These are phyloP conservation scores for Aphelocoma coerulescens DNA, from an alignment of 2,113 vertebrate genomes.

Conservation along the genomic window DNA sequence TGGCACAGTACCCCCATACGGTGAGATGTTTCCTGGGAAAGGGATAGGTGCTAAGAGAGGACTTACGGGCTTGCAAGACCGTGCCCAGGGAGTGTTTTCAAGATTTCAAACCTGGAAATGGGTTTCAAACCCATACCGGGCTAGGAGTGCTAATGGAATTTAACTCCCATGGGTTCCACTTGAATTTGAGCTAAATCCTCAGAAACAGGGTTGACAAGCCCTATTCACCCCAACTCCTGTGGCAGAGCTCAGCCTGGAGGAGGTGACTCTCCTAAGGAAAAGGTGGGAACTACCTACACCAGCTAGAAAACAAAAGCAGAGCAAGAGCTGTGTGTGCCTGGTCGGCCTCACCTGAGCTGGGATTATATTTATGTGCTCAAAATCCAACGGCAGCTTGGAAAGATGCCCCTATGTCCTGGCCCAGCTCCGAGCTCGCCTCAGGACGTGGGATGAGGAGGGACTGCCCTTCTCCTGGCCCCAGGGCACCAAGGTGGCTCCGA, in stretches of 20 bases:
- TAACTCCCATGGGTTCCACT: neutral
- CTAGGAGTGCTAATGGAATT: neutral
- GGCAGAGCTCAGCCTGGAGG: neutral
- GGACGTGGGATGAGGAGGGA: fast-evolving
- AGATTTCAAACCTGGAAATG: neutral
- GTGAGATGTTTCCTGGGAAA: neutral
- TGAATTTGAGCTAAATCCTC: neutral
- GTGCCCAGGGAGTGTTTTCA: neutral
- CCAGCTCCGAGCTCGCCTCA: fast-evolving
- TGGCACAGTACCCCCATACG: neutral
- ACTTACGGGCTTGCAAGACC: neutral
- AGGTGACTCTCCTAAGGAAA: neutral
- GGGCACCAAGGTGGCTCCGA: neutral
- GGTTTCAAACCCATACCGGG: neutral
- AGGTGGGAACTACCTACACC: neutral
- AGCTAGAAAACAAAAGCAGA: neutral
- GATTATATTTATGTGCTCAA: fast-evolving
- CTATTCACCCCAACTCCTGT: neutral
- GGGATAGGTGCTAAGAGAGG: neutral
- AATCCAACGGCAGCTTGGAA: neutral
- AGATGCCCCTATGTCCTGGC: fast-evolving
- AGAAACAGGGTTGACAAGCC: neutral
- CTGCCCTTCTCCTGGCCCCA: neutral
- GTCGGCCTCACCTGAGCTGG: neutral
- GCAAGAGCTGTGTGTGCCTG: neutral